These are phyloP conservation scores for Brachystomella parvula DNA, from an alignment of 1,140 invertebrate species.

Conservation along the genomic window DNA sequence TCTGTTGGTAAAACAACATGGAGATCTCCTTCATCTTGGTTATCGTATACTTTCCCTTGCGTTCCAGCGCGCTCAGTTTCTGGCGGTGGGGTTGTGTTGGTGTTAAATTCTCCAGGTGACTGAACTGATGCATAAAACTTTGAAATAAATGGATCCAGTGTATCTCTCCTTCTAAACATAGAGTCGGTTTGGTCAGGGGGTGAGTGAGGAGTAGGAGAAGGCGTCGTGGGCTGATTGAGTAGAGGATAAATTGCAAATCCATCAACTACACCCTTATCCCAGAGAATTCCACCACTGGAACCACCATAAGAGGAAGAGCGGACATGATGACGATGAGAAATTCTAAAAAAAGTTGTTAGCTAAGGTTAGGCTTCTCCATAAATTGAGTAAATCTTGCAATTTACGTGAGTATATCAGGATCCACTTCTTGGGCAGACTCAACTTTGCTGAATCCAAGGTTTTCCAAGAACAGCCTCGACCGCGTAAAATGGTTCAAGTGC, in stretches of 20 bases:
- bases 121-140: constrained; percentile 16
- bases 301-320: constrained; percentile 28
- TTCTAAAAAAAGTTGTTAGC: constrained; percentile 11
- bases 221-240: neutral
- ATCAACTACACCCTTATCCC: constrained; percentile 31
- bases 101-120: neutral
- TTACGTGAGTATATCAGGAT: constrained; percentile 14
- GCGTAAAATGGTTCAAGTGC: constrained; percentile 29
- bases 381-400: neutral
- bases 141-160: constrained; percentile 6
- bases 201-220: neutral
- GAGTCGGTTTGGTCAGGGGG: neutral
- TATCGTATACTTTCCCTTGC: constrained; percentile 21
- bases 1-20: constrained; percentile 10
- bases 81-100: neutral
- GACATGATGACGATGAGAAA: constrained; percentile 11
- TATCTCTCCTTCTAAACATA: neutral
- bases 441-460: constrained; percentile 29
- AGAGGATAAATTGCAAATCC: constrained; percentile 26
- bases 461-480: constrained; percentile 29
- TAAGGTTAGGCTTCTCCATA: neutral
- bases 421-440: constrained; percentile 31
- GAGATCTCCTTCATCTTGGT: constrained; percentile 22
- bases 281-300: constrained; percentile 7
- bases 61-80: constrained; percentile 12